Base-by-base conservation (phyloP, 2,888 invertebrate species). In the Altica lythri region DNA sequence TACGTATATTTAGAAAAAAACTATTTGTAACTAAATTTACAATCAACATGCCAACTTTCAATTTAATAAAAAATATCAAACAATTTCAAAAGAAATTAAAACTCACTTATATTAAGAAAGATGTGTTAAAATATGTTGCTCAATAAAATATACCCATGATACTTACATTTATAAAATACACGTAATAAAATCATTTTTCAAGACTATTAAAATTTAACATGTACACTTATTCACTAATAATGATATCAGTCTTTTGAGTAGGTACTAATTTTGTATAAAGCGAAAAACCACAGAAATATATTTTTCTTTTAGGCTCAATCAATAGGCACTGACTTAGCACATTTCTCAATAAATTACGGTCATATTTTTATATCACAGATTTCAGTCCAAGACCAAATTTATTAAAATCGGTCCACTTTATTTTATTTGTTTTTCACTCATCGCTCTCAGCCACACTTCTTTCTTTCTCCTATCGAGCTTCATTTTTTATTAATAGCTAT, bases 351-450 rank as follows among this genome's bases (percentile, higher is more conserved):
- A 60, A 54, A 51, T 62, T 55, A 59, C 47, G 55, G 55, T 59
- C 55, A 59, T 56, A 57, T 55, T 37, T 59, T 57, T 61, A 60
- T 69, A 69, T 69, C 69, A 69, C 69, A 69, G 69, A 68, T 63
- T 64, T 57, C 62, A 65, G 68, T 69, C 67, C 68, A 63, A 65
- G 64, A 64, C 64, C 66, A 66, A 63, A n/a, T n/a, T n/a, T n/a
- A n/a, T n/a, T n/a, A n/a, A n/a, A n/a, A n/a, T n/a, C n/a, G n/a
- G n/a, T n/a, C n/a, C n/a, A n/a, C n/a, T n/a, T n/a, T n/a, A n/a
- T n/a, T n/a, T n/a, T n/a, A n/a, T n/a, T n/a, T n/a, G n/a, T n/a
- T 57, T 53, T 56, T 25, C 12, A 2, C 6, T 8, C 1, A 12
- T 13, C 3, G 18, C 22, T n/a, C n/a, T n/a, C 19, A 5, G 5